These are phyloP conservation scores for Miniopterus natalensis DNA, from an alignment of 2,113 vertebrate genomes.

Conservation along the genomic window DNA sequence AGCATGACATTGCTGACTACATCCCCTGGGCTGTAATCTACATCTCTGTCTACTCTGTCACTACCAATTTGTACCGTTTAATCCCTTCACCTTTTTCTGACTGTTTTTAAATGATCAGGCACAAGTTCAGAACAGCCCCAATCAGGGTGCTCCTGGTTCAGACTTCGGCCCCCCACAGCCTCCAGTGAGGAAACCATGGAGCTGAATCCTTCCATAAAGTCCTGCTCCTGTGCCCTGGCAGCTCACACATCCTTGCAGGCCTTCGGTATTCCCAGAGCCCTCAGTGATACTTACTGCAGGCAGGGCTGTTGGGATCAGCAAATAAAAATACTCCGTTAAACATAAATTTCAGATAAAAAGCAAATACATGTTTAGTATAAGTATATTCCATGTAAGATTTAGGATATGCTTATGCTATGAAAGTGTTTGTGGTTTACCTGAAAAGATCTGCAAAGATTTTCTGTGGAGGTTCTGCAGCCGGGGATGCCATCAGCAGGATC, in stretches of 20 bases:
- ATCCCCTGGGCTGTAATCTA: not conserved
- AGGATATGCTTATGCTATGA: not conserved
- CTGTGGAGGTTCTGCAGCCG: not conserved
- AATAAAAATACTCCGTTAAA: not conserved
- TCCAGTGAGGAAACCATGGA: not conserved
- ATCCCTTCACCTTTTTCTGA: not conserved
- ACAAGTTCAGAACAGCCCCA: not conserved
- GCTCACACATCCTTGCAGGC: not conserved
- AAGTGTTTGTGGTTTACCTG: not conserved
- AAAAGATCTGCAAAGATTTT: not conserved
- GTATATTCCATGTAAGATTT: not conserved
- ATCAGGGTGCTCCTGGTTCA: not conserved
- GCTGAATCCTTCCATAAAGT: not conserved
- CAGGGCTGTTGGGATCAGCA: not conserved
- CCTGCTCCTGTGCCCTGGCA: not conserved
- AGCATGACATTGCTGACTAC: not conserved
- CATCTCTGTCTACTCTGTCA: not conserved
- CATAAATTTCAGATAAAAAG: not conserved
- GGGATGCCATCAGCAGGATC: not conserved
- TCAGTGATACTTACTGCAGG: not conserved
- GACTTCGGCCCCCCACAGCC: not conserved
- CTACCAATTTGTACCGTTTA: too few species aligned
- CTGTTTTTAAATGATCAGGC: not conserved
- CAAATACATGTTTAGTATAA: not conserved
- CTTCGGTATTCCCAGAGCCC: not conserved